Evolutionary conservation across 2,113 vertebrate species (phyloP), one percentile per base, ranked within the genome.

Genomic region (Gnathonemus echidnorhynchus): DNA sequence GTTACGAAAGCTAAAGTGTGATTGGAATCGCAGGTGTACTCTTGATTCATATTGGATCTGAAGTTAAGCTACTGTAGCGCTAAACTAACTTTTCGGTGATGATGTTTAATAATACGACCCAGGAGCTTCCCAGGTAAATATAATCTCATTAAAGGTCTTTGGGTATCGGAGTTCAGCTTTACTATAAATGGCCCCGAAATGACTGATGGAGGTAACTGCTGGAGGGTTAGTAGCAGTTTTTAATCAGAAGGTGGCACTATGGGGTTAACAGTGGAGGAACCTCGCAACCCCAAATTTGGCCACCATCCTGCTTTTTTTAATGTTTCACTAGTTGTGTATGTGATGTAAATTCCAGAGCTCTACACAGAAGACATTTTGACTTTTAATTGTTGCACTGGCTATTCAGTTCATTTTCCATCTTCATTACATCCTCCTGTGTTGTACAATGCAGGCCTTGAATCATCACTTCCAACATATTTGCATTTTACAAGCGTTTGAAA

Each of bases 171-270:
- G 45, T 83, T 53, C 17, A 89, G 77, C 13, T 83, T 89, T 84
- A 35, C 24, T 88, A 49, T 49, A 48, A 74, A 74, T 88, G 62
- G 88, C 45, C 46, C n/a, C 1, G 11, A 19, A 62, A 56, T 80
- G 74, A 84, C 21, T 89, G 89, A 62, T 15, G 9, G 80, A 2
- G 77, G 52, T 27, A 85, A 31, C 83, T 80, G 39, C 50, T 58
- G 39, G 52, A 21, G 53, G 80, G 56, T 89, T 89, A 86, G 80
- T 87, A 88, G 89, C 86, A 52, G 45, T 53, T 45, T 87, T 88
- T 74, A 87, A 90, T 90, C 89, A 90, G 89, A 90, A 88, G 89
- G 89, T 90, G 89, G 89, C 89, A 90, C 86, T 90, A 62, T 90
- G 85, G 89, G 27, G 58, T 53, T 90, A 88, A 88, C 87, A 56